Conservation (phyloP, 2,797 vertebrate genomes). For the Scolopax bukidnonensis region DNA sequence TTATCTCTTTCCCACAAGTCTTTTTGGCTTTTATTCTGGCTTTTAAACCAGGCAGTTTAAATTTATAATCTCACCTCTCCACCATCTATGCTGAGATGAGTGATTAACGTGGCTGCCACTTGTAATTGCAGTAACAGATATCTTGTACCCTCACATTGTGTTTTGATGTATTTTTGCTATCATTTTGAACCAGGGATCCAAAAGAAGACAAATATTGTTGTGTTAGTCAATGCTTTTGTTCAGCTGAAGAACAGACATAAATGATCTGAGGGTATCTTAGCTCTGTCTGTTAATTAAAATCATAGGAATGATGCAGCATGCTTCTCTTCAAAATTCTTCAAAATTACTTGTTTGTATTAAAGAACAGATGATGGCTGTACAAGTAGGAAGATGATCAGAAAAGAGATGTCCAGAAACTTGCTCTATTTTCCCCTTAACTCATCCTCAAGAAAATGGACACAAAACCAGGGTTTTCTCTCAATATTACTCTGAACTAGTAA, state of each 20-base stretch:
- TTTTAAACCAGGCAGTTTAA: neutral
- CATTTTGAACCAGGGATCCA: slow-evolving; percentile 1
- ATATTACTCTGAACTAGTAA: neutral
- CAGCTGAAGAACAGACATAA: neutral
- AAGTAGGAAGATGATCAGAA: neutral
- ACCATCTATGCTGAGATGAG: neutral
- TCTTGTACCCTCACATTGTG: slow-evolving; percentile 12
- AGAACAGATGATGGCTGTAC: neutral
- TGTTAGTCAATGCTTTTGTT: neutral
- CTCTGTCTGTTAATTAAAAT: neutral
- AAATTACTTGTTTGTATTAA: neutral
- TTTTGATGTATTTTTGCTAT: slow-evolving; percentile 48
- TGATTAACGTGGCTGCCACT: slow-evolving; percentile 13
- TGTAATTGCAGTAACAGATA: neutral
- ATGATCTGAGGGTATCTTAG: neutral
- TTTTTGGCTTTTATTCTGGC: slow-evolving; percentile 29
- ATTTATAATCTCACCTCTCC: slow-evolving; percentile 33
- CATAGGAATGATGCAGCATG: neutral
- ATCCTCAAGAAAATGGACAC: neutral
- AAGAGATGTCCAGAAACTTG: neutral
- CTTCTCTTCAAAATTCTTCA: neutral
- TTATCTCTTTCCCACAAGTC: slow-evolving; percentile 65
- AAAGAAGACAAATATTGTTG: slow-evolving; percentile 28
- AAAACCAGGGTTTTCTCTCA: neutral
- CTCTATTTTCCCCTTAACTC: neutral